Conservation (phyloP, 2,888 invertebrate genomes). For the Crossocerus cetratus region DNA sequence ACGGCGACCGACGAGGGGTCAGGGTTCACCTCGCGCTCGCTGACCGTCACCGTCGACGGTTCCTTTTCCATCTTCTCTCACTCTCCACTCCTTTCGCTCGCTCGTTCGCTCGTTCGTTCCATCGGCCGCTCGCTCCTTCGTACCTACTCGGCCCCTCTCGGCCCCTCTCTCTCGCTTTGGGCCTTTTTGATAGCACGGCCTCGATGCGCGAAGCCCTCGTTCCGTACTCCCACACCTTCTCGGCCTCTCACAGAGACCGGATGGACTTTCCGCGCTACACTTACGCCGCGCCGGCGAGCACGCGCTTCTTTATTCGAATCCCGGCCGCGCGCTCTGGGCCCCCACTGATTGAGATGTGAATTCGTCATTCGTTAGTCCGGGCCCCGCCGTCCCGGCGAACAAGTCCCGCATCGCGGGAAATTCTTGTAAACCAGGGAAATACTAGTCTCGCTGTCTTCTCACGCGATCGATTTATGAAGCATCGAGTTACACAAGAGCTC, state of each 20-base stretch:
- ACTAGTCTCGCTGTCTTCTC: no score
- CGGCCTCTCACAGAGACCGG: background rate
- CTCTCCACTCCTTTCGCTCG: conserved; percentile 14
- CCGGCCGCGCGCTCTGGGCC: no score
- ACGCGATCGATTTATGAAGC: no score
- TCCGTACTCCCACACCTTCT: background rate
- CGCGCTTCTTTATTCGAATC: no score
- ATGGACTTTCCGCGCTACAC: background rate
- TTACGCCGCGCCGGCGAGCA: background rate
- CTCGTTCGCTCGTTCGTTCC: background rate
- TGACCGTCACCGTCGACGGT: conserved; percentile 76
- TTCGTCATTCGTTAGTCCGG: no score
- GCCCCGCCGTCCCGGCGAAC: no score
- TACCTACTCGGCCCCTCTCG: conserved; percentile 8
- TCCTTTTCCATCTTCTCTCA: conserved; percentile 61
- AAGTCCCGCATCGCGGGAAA: no score
- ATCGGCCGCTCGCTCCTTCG: conserved; percentile 14
- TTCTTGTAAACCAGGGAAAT: no score
- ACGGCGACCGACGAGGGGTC: conserved; percentile 67
- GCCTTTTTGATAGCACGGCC: conserved; percentile 1
- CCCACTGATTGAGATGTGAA: no score
- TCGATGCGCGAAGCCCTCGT: background rate
- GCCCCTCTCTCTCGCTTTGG: background rate
- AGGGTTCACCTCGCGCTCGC: conserved; percentile 76
- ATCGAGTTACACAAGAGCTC: no score